Evolutionary conservation across 2,888 invertebrate genomes (phyloP), one percentile per base, ranked within the genome.

Genomic region (Cephus sareptanus): DNA sequence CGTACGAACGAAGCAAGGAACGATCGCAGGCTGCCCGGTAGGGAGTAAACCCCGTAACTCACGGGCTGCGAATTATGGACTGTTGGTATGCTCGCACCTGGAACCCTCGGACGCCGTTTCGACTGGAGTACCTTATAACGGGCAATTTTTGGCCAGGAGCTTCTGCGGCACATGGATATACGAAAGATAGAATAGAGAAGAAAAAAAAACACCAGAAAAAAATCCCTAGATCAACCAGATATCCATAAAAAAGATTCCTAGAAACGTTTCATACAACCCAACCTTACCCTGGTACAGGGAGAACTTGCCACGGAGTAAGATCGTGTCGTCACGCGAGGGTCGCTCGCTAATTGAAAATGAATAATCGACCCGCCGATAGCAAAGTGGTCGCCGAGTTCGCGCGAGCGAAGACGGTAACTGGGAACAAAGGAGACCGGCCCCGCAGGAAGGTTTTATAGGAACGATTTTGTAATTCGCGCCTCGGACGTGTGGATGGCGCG

Each of bases 11-110:
- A 75, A 78, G 75, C 79, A 70, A 75, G 11, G 82, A 77, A 76
- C 79, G 83, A 82, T 83, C 80, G 81, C 79, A 70, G 79, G 77
- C 83, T 81, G 70, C 70, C 70, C 83, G 85, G 82, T 81, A 83
- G 82, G 82, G 82, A 86, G 85, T 81, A 81, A 80, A 82, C 79
- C 76, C 84, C 85, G 84, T 86, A 87, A 87, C 79, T 87, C 85
- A 87, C 78, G 37, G 34, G 31, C 75, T 77, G 81, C 83, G 85
- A 87, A 86, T 86, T 87, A 85, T 85, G 83, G 84, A 85, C 82
- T 80, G 81, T 81, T 76, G 75, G 83, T 77, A 56, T 80, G 76
- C 79, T 80, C 81, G 81, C 86, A 87, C 87, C 85, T 87, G 87
- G 83, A 82, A 78, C 78, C 76, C 70, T 23, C 30, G 15, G 2